Evolutionary conservation across 2,888 invertebrate species (phyloP).

Genomic region (Hirtodrosophila cameraria): DNA sequence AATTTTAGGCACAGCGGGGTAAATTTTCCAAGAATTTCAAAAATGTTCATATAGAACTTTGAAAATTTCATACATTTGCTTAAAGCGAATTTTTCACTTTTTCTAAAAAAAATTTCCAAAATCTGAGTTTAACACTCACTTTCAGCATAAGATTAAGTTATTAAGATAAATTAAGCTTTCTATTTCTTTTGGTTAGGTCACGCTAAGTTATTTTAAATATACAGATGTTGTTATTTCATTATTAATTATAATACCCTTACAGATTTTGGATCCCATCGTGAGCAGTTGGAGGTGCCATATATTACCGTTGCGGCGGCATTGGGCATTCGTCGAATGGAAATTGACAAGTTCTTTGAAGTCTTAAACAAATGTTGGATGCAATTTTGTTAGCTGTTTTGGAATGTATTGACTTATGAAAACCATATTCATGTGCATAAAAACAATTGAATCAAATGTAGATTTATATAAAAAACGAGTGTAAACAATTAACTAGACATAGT

Average conservation of each 20-base stretch:
- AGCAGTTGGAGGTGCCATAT: conserved; percentile 85
- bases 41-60: too few species aligned
- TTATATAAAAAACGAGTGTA: not conserved
- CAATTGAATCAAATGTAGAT: conserved; percentile 9
- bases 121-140: too few species aligned
- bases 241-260: conserved; percentile 2
- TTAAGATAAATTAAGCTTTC: too few species aligned
- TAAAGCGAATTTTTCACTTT: too few species aligned
- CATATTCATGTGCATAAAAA: conserved; percentile 10
- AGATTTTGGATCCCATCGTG: conserved; percentile 90
- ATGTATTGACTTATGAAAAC: not conserved
- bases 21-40: too few species aligned
- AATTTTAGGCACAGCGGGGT: too few species aligned
- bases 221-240: too few species aligned
- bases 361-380: conserved; percentile 86
- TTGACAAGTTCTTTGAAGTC: conserved; percentile 88
- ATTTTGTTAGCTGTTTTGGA: conserved; percentile 1
- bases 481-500: conserved; percentile 16
- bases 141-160: too few species aligned
- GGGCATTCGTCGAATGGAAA: conserved; percentile 88
- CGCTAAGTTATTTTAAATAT: too few species aligned
- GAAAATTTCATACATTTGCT: too few species aligned
- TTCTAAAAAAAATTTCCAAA: too few species aligned
- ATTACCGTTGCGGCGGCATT: conserved; percentile 90
- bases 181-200: too few species aligned